Base-by-base conservation (phyloP, 2,797 vertebrate species). In the Ptychobarbus kaznakovi region DNA sequence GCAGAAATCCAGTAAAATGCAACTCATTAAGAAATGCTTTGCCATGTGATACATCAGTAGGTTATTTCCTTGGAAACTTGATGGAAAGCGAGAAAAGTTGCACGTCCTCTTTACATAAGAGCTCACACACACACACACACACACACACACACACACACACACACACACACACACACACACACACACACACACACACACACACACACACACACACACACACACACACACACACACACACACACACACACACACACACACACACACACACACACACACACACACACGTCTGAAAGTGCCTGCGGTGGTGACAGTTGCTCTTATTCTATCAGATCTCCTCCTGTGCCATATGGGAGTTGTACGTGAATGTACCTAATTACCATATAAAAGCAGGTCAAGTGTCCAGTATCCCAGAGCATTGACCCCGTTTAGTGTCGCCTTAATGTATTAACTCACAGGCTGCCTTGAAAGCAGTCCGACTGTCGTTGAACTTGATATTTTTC, bases 311-410 rank as follows among this genome's bases (percentile, higher is more conserved):
- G 56, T 84, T 86, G 73, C 84, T 86, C 63, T 83, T 86, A 77
- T 87, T 86, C 84, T 81, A 81, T 86, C 81, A 83, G 81, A 86
- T 73, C 81, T 84, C 86, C 80, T 56, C 49, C 77, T 73, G 40
- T 20, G 76, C 81, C 87, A 81, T 86, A 86, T 88, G 87, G 84
- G 81, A 88, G 53, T 82, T 83, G 81, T 80, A 69, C 53, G 40
- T 76, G 76, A 80, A 84, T 82, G 82, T 72, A 53, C 51, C 74
- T 80, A 81, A 82, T 86, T 85, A 88, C 35, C 82, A 82, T 82
- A 80, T 75, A 56, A 85, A 88, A 82, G 68, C 69, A 80, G 73
- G 88, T 84, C 79, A 89, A 86, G 78, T 77, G 66, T 87, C 81
- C 83, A 81, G 70, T 74, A 77, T 87, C 73, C 58, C 61, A 58